Conservation (phyloP, 2,113 vertebrate species). For the Salvelinus sp. region DNA sequence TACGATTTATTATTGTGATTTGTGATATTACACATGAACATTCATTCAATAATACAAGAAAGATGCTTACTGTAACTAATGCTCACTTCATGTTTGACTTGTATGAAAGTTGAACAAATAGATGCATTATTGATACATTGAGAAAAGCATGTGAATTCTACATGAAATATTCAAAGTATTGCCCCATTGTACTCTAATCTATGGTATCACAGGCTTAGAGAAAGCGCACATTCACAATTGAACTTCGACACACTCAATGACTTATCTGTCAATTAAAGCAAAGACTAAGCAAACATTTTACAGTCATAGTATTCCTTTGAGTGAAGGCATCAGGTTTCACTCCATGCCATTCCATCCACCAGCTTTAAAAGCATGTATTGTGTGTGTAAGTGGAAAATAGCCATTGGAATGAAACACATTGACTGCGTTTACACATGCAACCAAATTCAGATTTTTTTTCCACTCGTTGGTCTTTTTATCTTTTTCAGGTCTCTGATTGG, state of each 20-base stretch:
- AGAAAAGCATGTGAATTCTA: neutral
- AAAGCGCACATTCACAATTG: neutral
- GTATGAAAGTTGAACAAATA: neutral
- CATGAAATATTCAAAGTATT: neutral
- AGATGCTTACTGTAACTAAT: neutral
- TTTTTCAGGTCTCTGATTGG: too few relatives aligned
- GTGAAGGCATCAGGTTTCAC: neutral
- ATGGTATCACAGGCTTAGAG: neutral
- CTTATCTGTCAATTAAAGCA: slow-evolving; percentile 4
- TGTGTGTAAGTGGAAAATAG: neutral
- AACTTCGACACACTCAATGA: neutral
- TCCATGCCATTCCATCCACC: neutral
- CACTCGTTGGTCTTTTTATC: neutral
- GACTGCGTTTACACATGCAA: neutral
- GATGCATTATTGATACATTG: neutral
- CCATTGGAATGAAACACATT: neutral
- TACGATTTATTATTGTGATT: neutral
- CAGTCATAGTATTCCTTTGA: neutral
- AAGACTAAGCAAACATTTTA: neutral
- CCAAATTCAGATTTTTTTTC: neutral
- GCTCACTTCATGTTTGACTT: neutral
- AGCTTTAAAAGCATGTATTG: neutral
- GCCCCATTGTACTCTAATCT: neutral
- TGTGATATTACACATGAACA: neutral
- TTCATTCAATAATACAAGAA: neutral